Evolutionary conservation across 2,888 invertebrate genomes (phyloP), one percentile per base, ranked within the genome.

Genomic region (Dioctria linearis): DNA sequence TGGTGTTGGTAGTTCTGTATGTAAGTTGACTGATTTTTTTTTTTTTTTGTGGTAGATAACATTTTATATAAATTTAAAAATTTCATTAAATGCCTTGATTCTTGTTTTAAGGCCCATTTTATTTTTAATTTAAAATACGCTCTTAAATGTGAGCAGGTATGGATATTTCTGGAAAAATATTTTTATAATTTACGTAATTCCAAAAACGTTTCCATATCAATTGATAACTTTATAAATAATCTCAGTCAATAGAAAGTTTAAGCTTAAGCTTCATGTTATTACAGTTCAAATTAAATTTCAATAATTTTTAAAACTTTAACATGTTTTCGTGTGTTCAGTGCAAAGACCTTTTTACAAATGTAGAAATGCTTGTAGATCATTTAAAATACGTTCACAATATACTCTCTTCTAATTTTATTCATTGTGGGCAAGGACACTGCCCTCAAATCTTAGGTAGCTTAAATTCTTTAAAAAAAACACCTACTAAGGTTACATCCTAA

Each of bases 61-160:
- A 11, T 51, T 51, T 51, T 51, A 51, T 51, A 51, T 51, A 51
- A 51, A 51, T 51, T 51, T 51, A 6, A 6, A 6, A 51, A 51
- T 51, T 51, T 25, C 25, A 25, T 25, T 25, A 25, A 25, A 25
- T 25, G 25, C 25, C 25, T 25, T 25, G 25, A 25, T 51, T 51
- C 51, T 51, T 51, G 51, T 51, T 51, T 51, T 11, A 51, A 51
- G 11, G 51, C 51, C 51, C 51, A 51, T 51, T 51, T 51, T 51
- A 51, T 51, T 51, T 51, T 51, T 11, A 51, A 51, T 51, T 51
- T 25, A 25, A 25, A 25, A 25, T 25, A 25, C 25, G 25, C 25
- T 1, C 25, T 25, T 25, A 2, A 25, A 51, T 51, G 51, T 51
- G 51, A 51, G 2, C 51, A 51, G 11, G 11, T 51, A 51, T 51